phyloP scores from a whole-genome alignment of 1,140 invertebrate species.

The Venturia canescens region DNA sequence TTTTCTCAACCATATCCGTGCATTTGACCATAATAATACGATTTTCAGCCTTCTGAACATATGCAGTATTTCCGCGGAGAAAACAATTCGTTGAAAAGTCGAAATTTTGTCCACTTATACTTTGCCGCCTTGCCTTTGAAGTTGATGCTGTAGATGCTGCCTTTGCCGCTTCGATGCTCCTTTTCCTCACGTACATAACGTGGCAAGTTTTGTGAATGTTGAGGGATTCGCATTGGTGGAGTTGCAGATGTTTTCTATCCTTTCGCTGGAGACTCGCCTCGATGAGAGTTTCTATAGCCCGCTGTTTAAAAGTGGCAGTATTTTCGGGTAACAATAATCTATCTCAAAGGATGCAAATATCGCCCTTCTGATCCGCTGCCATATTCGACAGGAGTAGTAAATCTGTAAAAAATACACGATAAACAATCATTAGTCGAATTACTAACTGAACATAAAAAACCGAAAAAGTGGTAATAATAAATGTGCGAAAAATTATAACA shows the following conservation, averaged over 20 bases:
- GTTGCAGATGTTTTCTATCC: conserved; percentile 13
- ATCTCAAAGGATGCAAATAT: neutral
- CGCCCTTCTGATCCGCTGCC: neutral
- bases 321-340: neutral
- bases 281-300: conserved; percentile 3
- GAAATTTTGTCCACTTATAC: neutral
- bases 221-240: neutral
- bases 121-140: conserved; percentile 12
- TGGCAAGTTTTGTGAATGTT: conserved; percentile 27
- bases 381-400: neutral
- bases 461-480: neutral
- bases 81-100: conserved; percentile 31
- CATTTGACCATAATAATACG: neutral
- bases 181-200: conserved; percentile 6
- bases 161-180: conserved; percentile 13
- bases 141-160: conserved; percentile 1
- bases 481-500: neutral
- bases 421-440: conserved; percentile 3
- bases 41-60: neutral
- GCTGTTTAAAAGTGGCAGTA: conserved; percentile 12
- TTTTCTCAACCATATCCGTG: neutral
- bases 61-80: conserved; percentile 11
- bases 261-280: conserved; percentile 5
- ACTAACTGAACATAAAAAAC: conserved; percentile 1
- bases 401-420: neutral